phyloP scores from a whole-genome alignment of 2,888 invertebrate species.

The Torymus texanus region DNA sequence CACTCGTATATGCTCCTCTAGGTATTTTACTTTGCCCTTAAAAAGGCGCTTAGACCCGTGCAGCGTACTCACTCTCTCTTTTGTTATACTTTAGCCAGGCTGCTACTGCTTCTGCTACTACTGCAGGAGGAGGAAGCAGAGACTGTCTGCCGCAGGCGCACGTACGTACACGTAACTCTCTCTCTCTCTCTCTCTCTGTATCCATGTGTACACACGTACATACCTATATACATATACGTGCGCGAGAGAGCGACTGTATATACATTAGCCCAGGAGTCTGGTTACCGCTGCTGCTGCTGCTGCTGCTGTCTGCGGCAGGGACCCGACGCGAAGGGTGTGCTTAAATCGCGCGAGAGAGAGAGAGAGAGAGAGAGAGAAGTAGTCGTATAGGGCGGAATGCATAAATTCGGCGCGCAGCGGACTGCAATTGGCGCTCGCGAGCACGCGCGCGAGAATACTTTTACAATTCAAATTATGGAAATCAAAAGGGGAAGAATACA shows the following conservation, averaged over 20 bases:
- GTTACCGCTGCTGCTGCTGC: conserved; percentile 46
- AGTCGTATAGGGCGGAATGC: conserved; percentile 61
- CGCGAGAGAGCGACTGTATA: conserved; percentile 11
- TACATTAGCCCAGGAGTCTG: conserved; percentile 49
- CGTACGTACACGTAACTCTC: conserved; percentile 19
- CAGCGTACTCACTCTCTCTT: conserved; percentile 4
- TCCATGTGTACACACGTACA: conserved; percentile 32
- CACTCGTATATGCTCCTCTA: neutral
- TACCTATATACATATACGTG: neutral
- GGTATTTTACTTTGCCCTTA: conserved; percentile 37
- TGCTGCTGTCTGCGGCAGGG: conserved; percentile 48
- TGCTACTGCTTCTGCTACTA: neutral
- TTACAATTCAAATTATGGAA: conserved; percentile 74
- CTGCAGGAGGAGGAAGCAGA: conserved; percentile 16
- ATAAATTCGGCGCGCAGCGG: conserved; percentile 63
- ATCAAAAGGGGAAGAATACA: conserved; percentile 54
- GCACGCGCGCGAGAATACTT: conserved; percentile 65
- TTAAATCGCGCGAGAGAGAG: conserved; percentile 56
- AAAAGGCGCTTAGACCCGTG: conserved; percentile 18
- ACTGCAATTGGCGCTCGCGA: conserved; percentile 68
- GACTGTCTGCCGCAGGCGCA: conserved; percentile 52
- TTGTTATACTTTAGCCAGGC: conserved; percentile 37
- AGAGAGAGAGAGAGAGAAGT: conserved; percentile 20
- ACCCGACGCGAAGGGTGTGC: conserved; percentile 56
- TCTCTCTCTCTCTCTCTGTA: no score